Evolutionary conservation across 2,797 vertebrate genomes (phyloP), one percentile per base, ranked within the genome.

Genomic region (Chrysocyon brachyurus): DNA sequence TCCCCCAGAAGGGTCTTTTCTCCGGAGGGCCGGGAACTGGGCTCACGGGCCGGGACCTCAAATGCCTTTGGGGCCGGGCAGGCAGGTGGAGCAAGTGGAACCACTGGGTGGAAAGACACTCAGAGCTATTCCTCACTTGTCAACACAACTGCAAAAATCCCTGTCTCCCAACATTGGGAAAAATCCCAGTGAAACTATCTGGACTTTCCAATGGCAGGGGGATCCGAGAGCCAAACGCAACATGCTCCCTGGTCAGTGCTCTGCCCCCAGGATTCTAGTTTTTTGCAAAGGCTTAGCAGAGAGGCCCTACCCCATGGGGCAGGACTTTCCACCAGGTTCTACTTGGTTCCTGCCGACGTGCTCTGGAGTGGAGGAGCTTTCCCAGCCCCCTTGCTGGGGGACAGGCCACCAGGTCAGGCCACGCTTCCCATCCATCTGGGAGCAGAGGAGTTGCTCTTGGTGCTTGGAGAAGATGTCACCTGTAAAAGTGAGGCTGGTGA

Each of bases 381-480:
- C 28, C 63, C 33, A 33, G 68, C 4, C 6, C 59, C 12, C 16
- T 56, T 6, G 31, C 49, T 17, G 12, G 22, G 4, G 52, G 54
- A 12, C 33, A 40, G 40, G 2, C 2, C n/a, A 15, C 54, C 14
- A 28, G 54, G 19, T 24, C 1, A 12, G 33, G 28, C 12, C 5
- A 0, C 1, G 0, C 8, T 12, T 2, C n/a, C n/a, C 26, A 2
- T 21, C 59, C 10, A 6, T 21, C 49, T 36, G 14, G 24, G 61
- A 40, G 26, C 19, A 24, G 22, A 61, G 24, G 21, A 7, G 11
- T 33, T 33, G 52, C 12, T 73, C 17, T 56, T 28, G 0, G 10
- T 0, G 0, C 3, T 49, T 59, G 59, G 22, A 49, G n/a, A 33
- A 4, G 63, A 36, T 0, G 6, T 11, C 0, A 5, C 9, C 68